Base-by-base conservation (phyloP, 2,888 invertebrate species). In the Crocallis elinguaria region DNA sequence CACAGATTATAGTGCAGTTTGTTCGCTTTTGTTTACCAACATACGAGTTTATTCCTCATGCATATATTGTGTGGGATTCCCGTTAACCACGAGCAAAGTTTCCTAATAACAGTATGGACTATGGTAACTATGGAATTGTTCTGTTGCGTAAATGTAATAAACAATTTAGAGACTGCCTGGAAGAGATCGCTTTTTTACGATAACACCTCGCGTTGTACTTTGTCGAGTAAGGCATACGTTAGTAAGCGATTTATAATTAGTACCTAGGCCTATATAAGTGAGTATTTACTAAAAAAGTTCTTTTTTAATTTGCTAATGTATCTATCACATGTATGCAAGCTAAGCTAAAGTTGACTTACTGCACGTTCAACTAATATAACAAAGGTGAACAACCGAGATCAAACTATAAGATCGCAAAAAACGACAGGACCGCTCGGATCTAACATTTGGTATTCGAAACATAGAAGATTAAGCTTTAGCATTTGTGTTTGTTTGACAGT, bases 21-120 rank as follows among this genome's bases (percentile, higher is more conserved):
- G 41, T 46, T 37, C 52, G 41, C 32, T 16, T 37, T 49, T 55
- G 55, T 55, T 55, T 55, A 55, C 45, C 35, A 55, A 55, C 55
- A 55, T 35, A 29, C 49, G 36, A 25, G 25, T 44, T 36, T 41
- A 44, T 43, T 53, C 35, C 25, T 16, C 32, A 27, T 33, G 35
- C 29, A 36, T 46, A 27, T 27, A 41, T 41, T 43, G 27, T 53
- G 39, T 27, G 9, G 7, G 16, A 11, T 16, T 54, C 43, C 53
- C 53, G 53, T 54, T 54, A 54, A n/a, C 16, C 12, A 7, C 12
- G 35, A 29, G 4, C 41, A 36, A 29, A 30, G 36, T 19, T 11
- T 11, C 9, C 13, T 36, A 23, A 12, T 5, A 16, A n/a, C 51
- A 45, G 51, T 41, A 35, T 11, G 45, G 8, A 7, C 17, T 9